Evolutionary conservation across 2,888 invertebrate species (phyloP).

Genomic region (Saturnia pavonia): DNA sequence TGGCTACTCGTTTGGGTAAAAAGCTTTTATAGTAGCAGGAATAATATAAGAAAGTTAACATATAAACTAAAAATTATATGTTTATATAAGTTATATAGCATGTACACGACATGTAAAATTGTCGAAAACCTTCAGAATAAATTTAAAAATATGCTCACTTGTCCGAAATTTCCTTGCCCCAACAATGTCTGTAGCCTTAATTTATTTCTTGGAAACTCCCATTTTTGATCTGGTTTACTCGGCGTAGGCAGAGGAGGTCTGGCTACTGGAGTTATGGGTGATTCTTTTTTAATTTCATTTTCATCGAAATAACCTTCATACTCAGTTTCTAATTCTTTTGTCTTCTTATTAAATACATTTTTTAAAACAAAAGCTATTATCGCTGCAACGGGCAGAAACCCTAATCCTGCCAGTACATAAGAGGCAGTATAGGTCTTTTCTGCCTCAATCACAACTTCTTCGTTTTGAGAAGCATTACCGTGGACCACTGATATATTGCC

Average conservation of each 20-base stretch:
- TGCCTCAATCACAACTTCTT: constrained; percentile 81
- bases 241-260: constrained; percentile 79
- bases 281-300: constrained; percentile 76
- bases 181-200: constrained; percentile 89
- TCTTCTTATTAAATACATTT: constrained; percentile 78
- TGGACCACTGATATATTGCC: constrained; percentile 50
- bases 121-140: neutral
- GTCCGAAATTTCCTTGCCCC: constrained; percentile 93
- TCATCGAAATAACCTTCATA: constrained; percentile 84
- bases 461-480: constrained; percentile 57
- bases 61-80: neutral
- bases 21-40: neutral
- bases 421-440: constrained; percentile 83
- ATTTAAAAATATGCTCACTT: constrained; percentile 64
- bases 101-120: too few species aligned
- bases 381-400: constrained; percentile 81
- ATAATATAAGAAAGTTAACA: neutral
- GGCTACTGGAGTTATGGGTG: constrained; percentile 78
- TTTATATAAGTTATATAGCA: too few species aligned
- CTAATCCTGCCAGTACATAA: constrained; percentile 82
- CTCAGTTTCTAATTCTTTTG: constrained; percentile 80
- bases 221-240: constrained; percentile 82
- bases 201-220: constrained; percentile 91
- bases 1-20: neutral
- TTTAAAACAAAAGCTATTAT: constrained; percentile 81